Evolutionary conservation across 1,140 invertebrate species (phyloP).

Genomic region (Lordiphosa collinella): DNA sequence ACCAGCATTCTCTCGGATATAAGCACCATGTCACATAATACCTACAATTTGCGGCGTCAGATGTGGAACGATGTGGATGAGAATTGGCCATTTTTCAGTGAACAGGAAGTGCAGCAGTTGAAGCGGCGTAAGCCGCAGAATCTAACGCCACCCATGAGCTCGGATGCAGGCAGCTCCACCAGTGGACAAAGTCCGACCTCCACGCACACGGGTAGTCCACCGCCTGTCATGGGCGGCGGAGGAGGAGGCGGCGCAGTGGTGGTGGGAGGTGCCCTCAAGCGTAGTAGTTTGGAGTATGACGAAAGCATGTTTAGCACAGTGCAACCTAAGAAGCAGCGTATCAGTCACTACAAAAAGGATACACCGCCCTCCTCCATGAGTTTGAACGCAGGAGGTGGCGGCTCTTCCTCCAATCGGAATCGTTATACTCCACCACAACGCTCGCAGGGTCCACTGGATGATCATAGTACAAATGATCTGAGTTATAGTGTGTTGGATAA

Average conservation of each 20-base stretch:
- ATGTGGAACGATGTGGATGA: constrained; percentile 95
- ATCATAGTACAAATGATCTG: constrained; percentile 63
- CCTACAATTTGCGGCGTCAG: constrained; percentile 90
- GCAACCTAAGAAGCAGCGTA: constrained; percentile 87
- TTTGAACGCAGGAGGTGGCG: not conserved
- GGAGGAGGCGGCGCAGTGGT: constrained; percentile 61
- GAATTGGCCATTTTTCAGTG: constrained; percentile 96
- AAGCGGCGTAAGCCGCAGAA: constrained; percentile 94
- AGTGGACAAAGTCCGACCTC: constrained; percentile 85
- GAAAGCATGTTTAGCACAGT: constrained; percentile 81
- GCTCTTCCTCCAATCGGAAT: constrained; percentile 43
- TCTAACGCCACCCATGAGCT: constrained; percentile 91
- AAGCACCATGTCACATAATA: constrained; percentile 88
- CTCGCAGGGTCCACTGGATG: constrained; percentile 52
- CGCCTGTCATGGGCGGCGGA: constrained; percentile 80
- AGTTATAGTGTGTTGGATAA: constrained; percentile 75
- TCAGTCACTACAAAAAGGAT: constrained; percentile 87
- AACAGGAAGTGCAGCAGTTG: constrained; percentile 91
- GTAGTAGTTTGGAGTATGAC: constrained; percentile 79
- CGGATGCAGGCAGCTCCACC: constrained; percentile 84
- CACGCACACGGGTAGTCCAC: constrained; percentile 85
- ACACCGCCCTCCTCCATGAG: constrained; percentile 21
- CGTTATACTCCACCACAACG: constrained; percentile 63
- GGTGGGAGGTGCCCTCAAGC: constrained; percentile 78
- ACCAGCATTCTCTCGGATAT: constrained; percentile 89